phyloP scores from a whole-genome alignment of 2,888 invertebrate species.

The Xanthostigma xanthostigma region DNA sequence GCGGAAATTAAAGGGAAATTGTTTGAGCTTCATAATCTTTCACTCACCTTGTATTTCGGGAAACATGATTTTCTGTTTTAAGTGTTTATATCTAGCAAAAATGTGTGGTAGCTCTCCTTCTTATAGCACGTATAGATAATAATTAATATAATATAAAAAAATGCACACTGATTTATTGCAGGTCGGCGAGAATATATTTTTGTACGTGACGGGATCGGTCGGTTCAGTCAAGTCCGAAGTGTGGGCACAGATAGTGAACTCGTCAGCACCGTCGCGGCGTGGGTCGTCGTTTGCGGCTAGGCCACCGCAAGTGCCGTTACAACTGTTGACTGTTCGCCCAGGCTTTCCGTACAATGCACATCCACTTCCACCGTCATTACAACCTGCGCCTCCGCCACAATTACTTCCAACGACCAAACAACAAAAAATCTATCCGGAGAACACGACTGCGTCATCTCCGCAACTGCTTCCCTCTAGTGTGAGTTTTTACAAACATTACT shows the following conservation, averaged over 20 bases:
- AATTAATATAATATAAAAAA: too few relatives aligned
- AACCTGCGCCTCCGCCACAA: conserved; percentile 10
- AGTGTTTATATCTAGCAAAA: too few relatives aligned
- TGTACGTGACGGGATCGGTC: conserved; percentile 53
- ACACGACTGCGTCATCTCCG: neutral
- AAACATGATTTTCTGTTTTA: too few relatives aligned
- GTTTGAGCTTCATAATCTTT: too few relatives aligned
- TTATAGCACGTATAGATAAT: too few relatives aligned
- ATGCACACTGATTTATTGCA: conserved; percentile 23
- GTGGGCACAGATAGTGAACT: conserved; percentile 42
- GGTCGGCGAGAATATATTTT: conserved; percentile 48
- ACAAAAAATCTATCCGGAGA: conserved; percentile 5
- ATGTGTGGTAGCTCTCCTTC: too few relatives aligned
- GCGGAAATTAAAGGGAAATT: too few relatives aligned
- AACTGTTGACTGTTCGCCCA: conserved; percentile 20
- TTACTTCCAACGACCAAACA: conserved; percentile 5
- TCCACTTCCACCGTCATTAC: conserved; percentile 22
- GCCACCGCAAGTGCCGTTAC: neutral
- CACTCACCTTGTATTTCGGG: too few relatives aligned
- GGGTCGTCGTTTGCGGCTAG: neutral
- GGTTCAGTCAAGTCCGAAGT: conserved; percentile 53
- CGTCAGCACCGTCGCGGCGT: conserved; percentile 19
- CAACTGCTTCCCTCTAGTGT: too few relatives aligned
- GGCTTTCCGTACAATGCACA: conserved; percentile 24
- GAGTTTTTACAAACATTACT: too few relatives aligned